Base-by-base conservation (phyloP, 2,797 vertebrate species). In the Parotocinclus haroldoi region DNA sequence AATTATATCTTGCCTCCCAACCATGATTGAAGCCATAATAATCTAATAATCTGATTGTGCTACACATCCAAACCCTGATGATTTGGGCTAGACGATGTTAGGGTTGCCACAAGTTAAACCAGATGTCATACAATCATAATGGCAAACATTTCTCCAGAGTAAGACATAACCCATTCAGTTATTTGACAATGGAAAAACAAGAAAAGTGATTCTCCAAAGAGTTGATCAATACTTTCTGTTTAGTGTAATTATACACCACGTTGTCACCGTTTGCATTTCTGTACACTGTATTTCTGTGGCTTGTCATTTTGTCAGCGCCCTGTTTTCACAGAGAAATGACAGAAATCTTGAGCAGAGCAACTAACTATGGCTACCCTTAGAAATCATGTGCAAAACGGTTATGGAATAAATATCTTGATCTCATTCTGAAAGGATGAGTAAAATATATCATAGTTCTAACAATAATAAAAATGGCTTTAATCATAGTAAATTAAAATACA, bases 1-100 rank as follows among this genome's bases (percentile, higher is more conserved):
- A 88, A 90, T 90, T 82, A 87, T 84, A 81, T 83, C 71, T 72
- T 75, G 74, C 11, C 72, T 79, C 81, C 79, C 72, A 66, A 74
- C 82, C 81, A 79, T 81, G 81, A 79, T 80, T 87, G 78, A 77
- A 75, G 67, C 76, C 62, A 53, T 82, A 85, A 85, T 85, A 82
- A n/a, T n/a, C n/a, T n/a, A n/a, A n/a, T n/a, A 80, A 84, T 80
- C 76, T 75, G 78, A 81, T 82, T 79, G 78, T 76, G 77, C 74
- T 12, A 3, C 46, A 40, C 14, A 16, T 40, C 38, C 58, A 58
- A 75, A 69, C 72, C 78, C 77, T 83, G 74, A 82, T 85, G 78
- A 81, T 80, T 72, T 79, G 71, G 66, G 76, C 75, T 68, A 76
- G 73, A 86, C 63, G 56, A 58, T 46, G 48, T 27, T 57, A n/a